A percentile compares a stretch with the other conserved stretches of the same genome.
phyloP scores from a whole-genome alignment of 2,113 vertebrate genomes.

The Dissostichus mawsoni region DNA sequence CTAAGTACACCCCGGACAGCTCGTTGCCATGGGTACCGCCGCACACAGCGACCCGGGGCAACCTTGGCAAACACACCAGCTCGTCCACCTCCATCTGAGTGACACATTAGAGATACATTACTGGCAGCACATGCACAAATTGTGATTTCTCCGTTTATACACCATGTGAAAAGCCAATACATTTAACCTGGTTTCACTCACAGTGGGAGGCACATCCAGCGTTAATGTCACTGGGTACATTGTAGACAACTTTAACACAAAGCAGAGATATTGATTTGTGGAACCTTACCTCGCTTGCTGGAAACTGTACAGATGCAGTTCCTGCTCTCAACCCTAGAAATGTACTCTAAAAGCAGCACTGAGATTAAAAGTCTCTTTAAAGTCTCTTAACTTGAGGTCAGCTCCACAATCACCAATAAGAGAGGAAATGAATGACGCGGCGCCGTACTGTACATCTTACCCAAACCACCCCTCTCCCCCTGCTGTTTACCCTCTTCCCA shows the following conservation, averaged over 20 bases:
- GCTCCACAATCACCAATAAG: constrained; percentile 23
- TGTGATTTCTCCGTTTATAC: neutral
- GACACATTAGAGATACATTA: neutral
- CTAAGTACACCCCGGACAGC: constrained; percentile 85
- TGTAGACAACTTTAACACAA: constrained; percentile 41
- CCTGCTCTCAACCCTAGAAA: constrained; percentile 21
- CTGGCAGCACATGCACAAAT: neutral
- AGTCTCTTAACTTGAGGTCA: constrained; percentile 28
- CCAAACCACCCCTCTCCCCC: constrained; percentile 42
- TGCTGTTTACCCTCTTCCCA: constrained; percentile 58
- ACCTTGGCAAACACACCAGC: constrained; percentile 63
- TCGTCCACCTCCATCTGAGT: constrained; percentile 67
- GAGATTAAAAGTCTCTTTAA: constrained; percentile 15
- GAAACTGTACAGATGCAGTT: constrained; percentile 36
- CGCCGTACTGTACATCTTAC: constrained; percentile 51
- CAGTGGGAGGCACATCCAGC: constrained; percentile 6
- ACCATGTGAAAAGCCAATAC: neutral
- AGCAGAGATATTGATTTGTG: constrained; percentile 39
- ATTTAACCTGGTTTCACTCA: constrained; percentile 6
- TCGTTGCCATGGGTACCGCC: constrained; percentile 90
- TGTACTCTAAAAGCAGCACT: constrained; percentile 3
- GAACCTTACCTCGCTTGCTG: constrained; percentile 62
- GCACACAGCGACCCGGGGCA: constrained; percentile 82
- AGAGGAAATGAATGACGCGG: constrained; percentile 27
- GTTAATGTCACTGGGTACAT: constrained; percentile 15